phyloP scores from a whole-genome alignment of 2,888 invertebrate genomes.

The Epiblema foenella region DNA sequence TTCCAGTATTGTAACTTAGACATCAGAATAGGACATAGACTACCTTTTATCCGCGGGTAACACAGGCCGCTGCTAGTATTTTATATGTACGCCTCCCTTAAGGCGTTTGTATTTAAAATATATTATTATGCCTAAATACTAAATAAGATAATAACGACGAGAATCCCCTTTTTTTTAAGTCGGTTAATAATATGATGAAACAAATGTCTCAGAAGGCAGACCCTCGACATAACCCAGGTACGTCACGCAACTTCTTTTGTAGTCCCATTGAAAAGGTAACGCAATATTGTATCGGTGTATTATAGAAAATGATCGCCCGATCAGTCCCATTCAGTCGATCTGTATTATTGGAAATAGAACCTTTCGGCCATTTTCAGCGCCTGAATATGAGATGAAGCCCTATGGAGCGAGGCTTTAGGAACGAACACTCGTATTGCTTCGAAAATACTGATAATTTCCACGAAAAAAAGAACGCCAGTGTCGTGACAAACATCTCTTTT shows the following conservation, averaged over 20 bases:
- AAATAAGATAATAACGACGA: too few relatives aligned
- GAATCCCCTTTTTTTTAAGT: not conserved
- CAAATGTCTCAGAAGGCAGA: not conserved
- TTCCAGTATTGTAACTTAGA: too few relatives aligned
- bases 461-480: too few relatives aligned
- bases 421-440: not conserved
- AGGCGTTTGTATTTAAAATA: too few relatives aligned
- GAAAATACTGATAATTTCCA: too few relatives aligned
- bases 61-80: too few relatives aligned
- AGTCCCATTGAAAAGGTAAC: conserved; percentile 2
- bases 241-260: conserved; percentile 4
- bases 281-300: conserved; percentile 17
- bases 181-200: not conserved
- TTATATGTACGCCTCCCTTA: too few relatives aligned
- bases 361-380: conserved; percentile 13
- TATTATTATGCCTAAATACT: too few relatives aligned
- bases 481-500: too few relatives aligned
- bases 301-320: conserved; percentile 8
- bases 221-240: not conserved
- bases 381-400: conserved; percentile 14
- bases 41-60: too few relatives aligned
- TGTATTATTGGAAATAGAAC: conserved; percentile 25
- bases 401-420: not conserved
- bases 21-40: too few relatives aligned
- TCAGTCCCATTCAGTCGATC: conserved; percentile 2